A percentile compares a stretch with the other conserved stretches of the same genome.
phyloP scores from a whole-genome alignment of 2,797 vertebrate genomes.

The Falco biarmicus region DNA sequence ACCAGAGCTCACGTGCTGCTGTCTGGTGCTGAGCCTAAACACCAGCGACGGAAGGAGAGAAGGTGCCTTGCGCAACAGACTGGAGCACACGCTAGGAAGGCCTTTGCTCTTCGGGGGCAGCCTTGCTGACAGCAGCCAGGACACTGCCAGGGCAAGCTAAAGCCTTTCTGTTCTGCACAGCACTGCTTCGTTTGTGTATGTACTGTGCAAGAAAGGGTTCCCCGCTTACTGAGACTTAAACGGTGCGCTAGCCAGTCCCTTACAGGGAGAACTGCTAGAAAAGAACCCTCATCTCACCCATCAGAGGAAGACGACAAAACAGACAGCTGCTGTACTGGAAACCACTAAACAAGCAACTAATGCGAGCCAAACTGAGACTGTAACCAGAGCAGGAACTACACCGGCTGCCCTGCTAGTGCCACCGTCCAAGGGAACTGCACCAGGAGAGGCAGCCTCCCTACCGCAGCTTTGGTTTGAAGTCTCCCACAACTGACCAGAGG shows the following conservation, averaged over 20 bases:
- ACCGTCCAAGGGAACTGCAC: not conserved
- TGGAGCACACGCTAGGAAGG: not conserved
- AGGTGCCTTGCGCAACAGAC: not conserved
- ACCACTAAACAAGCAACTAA: constrained; percentile 51
- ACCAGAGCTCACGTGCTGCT: not conserved
- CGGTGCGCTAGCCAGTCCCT: not conserved
- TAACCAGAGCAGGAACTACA: not conserved
- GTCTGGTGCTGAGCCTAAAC: not conserved
- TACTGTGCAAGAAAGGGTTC: not conserved
- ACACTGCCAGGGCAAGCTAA: not conserved
- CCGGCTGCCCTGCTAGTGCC: not conserved
- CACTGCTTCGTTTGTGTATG: not conserved
- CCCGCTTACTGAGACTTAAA: not conserved
- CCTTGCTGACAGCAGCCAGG: not conserved
- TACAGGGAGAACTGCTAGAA: not conserved
- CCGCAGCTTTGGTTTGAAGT: constrained; percentile 11
- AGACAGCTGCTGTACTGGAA: constrained; percentile 11
- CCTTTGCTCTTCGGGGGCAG: not conserved
- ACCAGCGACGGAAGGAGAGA: not conserved
- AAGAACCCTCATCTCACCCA: constrained; percentile 9
- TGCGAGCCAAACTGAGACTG: constrained; percentile 20
- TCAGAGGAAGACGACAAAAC: not conserved
- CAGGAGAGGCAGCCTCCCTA: constrained; percentile 25
- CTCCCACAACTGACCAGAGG: constrained; percentile 15
- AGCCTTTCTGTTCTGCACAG: not conserved